A percentile compares a stretch with the other conserved stretches of the same genome.
These are phyloP conservation scores for Hyposmocoma kahamanoa DNA, from an alignment of 1,140 invertebrate genomes.

Conservation along the genomic window DNA sequence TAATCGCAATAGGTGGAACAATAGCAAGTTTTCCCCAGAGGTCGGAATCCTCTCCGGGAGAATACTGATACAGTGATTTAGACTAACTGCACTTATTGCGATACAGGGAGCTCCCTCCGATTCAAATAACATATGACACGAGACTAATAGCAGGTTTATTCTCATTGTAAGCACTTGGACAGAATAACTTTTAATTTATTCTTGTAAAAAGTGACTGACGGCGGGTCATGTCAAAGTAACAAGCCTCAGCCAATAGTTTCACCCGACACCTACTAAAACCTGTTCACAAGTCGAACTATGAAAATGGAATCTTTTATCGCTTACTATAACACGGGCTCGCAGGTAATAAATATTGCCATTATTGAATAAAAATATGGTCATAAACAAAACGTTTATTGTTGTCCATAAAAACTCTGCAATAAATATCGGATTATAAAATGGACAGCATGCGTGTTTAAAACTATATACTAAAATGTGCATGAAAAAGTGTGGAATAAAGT, in stretches of 20 bases:
- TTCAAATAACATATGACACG: slow-evolving; percentile 44
- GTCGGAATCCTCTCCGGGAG: slow-evolving; percentile 39
- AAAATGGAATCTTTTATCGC: slow-evolving; percentile 18
- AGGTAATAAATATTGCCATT: slow-evolving; percentile 25
- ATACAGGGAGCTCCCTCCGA: slow-evolving; percentile 21
- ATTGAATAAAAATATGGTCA: slow-evolving; percentile 24
- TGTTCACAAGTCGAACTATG: slow-evolving; percentile 14
- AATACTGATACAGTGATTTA: slow-evolving; percentile 54
- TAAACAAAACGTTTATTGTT: slow-evolving; percentile 18
- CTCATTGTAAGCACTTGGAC: slow-evolving; percentile 30
- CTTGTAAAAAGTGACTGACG: too few relatives aligned
- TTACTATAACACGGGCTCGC: slow-evolving; percentile 16
- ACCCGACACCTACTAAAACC: slow-evolving; percentile 13
- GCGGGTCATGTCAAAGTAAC: too few relatives aligned
- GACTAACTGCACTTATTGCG: slow-evolving; percentile 64
- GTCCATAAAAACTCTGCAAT: slow-evolving; percentile 5
- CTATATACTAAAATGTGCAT: too few relatives aligned
- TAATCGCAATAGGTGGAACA: slow-evolving; percentile 33
- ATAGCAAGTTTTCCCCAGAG: slow-evolving; percentile 54
- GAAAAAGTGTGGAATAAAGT: too few relatives aligned
- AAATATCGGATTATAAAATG: slow-evolving; percentile 7
- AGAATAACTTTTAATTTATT: too few relatives aligned
- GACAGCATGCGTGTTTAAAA: slow-evolving; percentile 19
- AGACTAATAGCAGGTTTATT: slow-evolving; percentile 49
- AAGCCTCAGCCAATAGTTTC: too few relatives aligned